phyloP scores from a whole-genome alignment of 2,113 vertebrate species.

The Chauna torquata region DNA sequence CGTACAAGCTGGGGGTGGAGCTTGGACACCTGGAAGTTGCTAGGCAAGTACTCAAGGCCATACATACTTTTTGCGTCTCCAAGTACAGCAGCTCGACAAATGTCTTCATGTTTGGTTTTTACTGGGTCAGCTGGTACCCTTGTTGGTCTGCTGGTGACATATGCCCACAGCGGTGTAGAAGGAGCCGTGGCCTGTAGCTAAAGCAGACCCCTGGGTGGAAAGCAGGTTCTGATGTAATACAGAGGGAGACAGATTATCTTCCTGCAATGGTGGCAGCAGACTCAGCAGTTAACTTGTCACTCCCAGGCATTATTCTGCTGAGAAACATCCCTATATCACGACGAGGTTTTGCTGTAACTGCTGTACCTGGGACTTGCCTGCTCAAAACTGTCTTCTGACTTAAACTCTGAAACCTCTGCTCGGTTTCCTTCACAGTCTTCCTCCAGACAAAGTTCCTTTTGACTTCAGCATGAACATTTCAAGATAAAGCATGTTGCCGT shows the following conservation, averaged over 20 bases:
- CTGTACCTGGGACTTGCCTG: not conserved
- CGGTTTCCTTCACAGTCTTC: not conserved
- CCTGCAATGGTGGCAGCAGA: not conserved
- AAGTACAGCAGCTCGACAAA: not conserved
- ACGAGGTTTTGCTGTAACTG: not conserved
- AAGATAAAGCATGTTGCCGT: constrained; percentile 32
- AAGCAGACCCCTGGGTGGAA: not conserved
- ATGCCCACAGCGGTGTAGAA: not conserved
- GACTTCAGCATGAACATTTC: constrained; percentile 14
- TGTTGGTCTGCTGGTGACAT: not conserved
- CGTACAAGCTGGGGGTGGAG: not conserved
- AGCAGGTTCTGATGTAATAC: not conserved
- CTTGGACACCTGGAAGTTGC: not conserved
- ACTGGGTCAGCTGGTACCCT: not conserved
- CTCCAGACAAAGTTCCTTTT: not conserved
- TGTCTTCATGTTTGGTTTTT: not conserved
- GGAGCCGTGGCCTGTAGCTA: not conserved
- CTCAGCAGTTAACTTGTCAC: not conserved
- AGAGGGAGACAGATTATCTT: not conserved
- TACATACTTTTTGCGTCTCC: not conserved
- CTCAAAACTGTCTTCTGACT: not conserved
- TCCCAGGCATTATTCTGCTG: not conserved
- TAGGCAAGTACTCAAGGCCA: not conserved
- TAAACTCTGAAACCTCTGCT: not conserved
- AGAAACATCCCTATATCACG: not conserved